Percentiles rank a stretch among this genome's conserved stretches.
phyloP scores from a whole-genome alignment of 2,888 invertebrate species.

The Eurois occulta region DNA sequence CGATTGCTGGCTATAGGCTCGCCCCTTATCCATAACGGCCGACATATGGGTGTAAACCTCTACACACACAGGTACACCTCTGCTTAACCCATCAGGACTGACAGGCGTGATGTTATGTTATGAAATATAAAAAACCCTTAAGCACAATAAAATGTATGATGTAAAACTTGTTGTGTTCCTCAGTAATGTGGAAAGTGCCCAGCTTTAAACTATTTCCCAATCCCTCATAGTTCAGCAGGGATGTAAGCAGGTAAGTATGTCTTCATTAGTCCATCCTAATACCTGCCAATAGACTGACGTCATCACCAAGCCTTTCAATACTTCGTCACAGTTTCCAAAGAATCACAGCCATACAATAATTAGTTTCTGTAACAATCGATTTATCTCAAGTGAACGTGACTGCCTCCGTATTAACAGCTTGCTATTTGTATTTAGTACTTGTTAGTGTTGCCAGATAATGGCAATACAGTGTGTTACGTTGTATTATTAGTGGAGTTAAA shows the following conservation, averaged over 20 bases:
- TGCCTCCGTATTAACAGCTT: conserved; percentile 30
- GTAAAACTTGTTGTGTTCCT: not conserved
- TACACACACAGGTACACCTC: too few relatives aligned
- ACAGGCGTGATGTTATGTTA: too few relatives aligned
- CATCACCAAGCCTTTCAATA: conserved; percentile 3
- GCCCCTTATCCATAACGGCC: too few relatives aligned
- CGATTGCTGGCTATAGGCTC: too few relatives aligned
- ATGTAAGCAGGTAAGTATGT: not conserved
- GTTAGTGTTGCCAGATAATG: conserved; percentile 10
- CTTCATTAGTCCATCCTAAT: not conserved
- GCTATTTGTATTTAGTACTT: conserved; percentile 34
- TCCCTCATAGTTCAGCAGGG: not conserved
- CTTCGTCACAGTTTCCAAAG: conserved; percentile 7
- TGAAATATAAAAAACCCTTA: not conserved
- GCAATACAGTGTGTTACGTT: conserved; percentile 33
- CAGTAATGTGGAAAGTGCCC: not conserved
- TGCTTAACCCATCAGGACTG: too few relatives aligned
- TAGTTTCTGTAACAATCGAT: conserved; percentile 28
- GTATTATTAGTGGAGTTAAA: conserved; percentile 29
- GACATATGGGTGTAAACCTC: too few relatives aligned
- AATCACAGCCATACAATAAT: conserved; percentile 38
- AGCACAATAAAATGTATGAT: not conserved
- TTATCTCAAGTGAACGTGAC: conserved; percentile 48
- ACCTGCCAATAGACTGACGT: not conserved
- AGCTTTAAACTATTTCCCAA: not conserved